Percentiles rank a stretch among this genome's conserved stretches.
Evolutionary conservation across 2,113 vertebrate species (phyloP).

Genomic region (Pogonocichla stellata): DNA sequence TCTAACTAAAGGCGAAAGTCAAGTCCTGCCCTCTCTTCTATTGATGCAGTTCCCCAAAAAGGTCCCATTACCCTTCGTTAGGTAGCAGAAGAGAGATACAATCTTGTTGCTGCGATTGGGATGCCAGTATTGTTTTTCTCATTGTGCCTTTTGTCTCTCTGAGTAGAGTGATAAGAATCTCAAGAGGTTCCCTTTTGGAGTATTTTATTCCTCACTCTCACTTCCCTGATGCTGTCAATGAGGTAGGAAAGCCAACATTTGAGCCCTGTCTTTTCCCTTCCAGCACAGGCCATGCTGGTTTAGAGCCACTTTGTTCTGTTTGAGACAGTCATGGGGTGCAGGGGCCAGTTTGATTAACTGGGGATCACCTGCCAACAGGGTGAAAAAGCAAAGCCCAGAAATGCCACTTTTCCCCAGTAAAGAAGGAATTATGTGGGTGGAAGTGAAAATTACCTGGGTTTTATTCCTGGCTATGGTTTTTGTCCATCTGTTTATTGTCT

Average conservation of each 20-base stretch:
- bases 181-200: neutral
- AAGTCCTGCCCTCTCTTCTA: neutral
- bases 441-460: neutral
- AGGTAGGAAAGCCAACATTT: neutral
- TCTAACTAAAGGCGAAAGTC: neutral
- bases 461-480: neutral
- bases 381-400: neutral
- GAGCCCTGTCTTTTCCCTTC: neutral
- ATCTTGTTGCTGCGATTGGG: neutral
- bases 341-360: neutral
- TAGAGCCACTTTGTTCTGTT: neutral
- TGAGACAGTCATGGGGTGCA: neutral
- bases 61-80: neutral
- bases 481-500: neutral
- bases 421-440: neutral
- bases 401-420: neutral
- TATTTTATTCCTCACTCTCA: neutral
- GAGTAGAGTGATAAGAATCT: neutral
- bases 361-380: neutral
- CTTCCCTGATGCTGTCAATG: accelerated
- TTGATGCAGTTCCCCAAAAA: neutral
- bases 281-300: neutral
- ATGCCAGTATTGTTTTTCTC: neutral
- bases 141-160: neutral
- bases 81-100: neutral